These are phyloP conservation scores for Dicrurus megarhynchus DNA, from an alignment of 2,113 vertebrate genomes.

Conservation along the genomic window DNA sequence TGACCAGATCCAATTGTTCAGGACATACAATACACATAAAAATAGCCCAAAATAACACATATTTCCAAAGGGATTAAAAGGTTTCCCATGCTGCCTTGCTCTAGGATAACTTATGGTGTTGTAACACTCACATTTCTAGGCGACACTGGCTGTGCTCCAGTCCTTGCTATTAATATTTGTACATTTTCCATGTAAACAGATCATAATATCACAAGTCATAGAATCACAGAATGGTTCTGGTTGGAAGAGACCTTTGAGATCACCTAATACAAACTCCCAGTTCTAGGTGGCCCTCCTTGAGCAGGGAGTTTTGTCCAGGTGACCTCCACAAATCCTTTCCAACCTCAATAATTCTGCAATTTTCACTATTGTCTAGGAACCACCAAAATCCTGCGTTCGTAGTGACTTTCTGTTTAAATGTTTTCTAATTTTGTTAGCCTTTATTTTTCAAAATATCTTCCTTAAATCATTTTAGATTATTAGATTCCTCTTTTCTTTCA, in stretches of 20 bases:
- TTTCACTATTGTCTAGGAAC: not conserved
- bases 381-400: not conserved
- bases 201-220: not conserved
- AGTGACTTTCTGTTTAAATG: not conserved
- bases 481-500: not conserved
- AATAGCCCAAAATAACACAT: not conserved
- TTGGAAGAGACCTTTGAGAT: not conserved
- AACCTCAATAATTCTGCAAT: not conserved
- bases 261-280: accelerated
- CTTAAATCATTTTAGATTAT: not conserved
- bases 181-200: not conserved
- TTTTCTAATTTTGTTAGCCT: not conserved
- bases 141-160: not conserved
- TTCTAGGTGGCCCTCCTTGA: not conserved
- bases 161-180: not conserved
- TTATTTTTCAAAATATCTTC: not conserved
- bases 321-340: not conserved
- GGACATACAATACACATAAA: not conserved
- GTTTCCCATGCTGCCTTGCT: not conserved
- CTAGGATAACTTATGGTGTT: not conserved
- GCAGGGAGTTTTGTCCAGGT: accelerated
- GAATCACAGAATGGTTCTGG: not conserved
- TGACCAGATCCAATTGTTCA: not conserved
- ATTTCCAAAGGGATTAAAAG: not conserved
- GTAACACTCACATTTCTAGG: not conserved